phyloP scores from a whole-genome alignment of 1,140 invertebrate genomes.

The Macrosteles quadrilineatus region DNA sequence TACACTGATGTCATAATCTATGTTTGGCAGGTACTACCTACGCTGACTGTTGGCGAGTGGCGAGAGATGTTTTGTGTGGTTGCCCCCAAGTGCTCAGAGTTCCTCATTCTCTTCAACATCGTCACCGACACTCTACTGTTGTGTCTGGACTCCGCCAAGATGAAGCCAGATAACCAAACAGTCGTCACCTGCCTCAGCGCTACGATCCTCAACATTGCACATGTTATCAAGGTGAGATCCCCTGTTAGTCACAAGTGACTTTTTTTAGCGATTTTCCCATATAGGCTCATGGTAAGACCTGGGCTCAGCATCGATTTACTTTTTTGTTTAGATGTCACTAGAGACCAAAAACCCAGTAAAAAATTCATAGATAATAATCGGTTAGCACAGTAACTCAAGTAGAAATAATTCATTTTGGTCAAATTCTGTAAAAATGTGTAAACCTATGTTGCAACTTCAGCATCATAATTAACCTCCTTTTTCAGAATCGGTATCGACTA shows the following conservation, averaged over 20 bases:
- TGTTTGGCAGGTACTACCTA: constrained; percentile 5
- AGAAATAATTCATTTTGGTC: neutral
- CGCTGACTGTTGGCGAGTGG: neutral
- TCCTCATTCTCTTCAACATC: neutral
- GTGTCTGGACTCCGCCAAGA: constrained; percentile 2
- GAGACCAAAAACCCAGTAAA: neutral
- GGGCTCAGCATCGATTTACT: neutral
- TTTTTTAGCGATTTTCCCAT: neutral
- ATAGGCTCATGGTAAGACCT: neutral
- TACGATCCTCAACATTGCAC: neutral
- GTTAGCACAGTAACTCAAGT: neutral
- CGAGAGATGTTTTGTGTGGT: constrained; percentile 9
- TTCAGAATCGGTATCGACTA: neutral
- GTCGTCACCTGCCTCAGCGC: neutral
- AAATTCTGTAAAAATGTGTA: no score
- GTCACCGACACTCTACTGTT: constrained; percentile 7
- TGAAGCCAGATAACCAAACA: neutral
- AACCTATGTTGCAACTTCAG: no score
- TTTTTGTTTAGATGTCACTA: no score
- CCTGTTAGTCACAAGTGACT: neutral
- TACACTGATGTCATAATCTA: no score
- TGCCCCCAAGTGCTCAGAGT: constrained; percentile 11
- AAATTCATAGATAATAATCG: neutral
- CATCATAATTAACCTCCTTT: no score
- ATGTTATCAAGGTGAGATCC: neutral